These are phyloP conservation scores for Cynopterus brachyotis DNA, from an alignment of 2,113 vertebrate species.

Conservation along the genomic window DNA sequence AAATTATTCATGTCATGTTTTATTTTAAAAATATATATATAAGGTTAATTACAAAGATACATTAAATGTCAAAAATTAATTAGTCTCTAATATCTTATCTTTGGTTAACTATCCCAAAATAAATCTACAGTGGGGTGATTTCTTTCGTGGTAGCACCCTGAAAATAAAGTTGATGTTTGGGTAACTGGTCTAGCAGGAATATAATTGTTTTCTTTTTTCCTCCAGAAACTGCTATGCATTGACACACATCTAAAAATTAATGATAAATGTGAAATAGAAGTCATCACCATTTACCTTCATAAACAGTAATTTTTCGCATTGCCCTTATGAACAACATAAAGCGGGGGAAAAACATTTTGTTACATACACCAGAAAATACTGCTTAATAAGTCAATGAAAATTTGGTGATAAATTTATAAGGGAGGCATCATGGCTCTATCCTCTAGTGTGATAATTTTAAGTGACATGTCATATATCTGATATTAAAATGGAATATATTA, in stretches of 20 bases:
- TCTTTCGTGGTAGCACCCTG: background rate
- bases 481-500: background rate
- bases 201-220: background rate
- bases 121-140: background rate
- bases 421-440: background rate
- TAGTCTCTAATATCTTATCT: background rate
- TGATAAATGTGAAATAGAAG: background rate
- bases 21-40: background rate
- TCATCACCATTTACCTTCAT: background rate
- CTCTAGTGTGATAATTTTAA: background rate
- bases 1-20: background rate
- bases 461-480: background rate
- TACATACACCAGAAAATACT: background rate
- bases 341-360: background rate
- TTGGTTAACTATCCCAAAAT: conserved; percentile 1
- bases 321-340: background rate
- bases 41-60: background rate
- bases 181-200: background rate
- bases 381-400: background rate
- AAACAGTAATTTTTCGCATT: background rate
- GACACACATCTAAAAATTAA: background rate
- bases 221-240: background rate
- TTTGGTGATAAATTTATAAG: background rate
- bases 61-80: background rate
- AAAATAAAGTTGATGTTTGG: conserved; percentile 32